Evolutionary conservation across 2,113 vertebrate species (phyloP).

Genomic region (Tragelaphus scriptus): DNA sequence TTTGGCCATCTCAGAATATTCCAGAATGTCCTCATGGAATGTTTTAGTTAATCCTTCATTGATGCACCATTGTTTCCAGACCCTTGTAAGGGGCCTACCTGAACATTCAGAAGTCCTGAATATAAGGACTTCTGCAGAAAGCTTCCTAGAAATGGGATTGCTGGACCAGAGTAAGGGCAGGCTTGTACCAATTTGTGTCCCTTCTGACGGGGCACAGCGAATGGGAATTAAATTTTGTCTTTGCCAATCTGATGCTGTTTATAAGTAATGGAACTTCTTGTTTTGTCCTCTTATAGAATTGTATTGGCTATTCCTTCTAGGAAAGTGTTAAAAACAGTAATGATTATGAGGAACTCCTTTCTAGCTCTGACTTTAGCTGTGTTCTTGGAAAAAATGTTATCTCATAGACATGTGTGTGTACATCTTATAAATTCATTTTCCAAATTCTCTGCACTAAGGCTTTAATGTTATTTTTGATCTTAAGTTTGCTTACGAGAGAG

Average conservation of each 20-base stretch:
- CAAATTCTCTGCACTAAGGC: not conserved
- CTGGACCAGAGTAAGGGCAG: not conserved
- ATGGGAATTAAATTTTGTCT: not conserved
- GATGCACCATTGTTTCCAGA: not conserved
- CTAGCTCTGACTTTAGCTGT: not conserved
- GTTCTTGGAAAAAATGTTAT: not conserved
- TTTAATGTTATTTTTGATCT: not conserved
- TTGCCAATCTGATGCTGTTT: not conserved
- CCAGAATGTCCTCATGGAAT: not conserved
- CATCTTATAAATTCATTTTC: not conserved
- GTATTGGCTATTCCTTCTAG: not conserved
- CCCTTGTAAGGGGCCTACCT: not conserved
- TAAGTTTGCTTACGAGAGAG: not conserved
- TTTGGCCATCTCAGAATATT: not conserved
- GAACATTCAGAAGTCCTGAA: not conserved
- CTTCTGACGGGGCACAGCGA: fast-evolving
- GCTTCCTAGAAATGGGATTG: not conserved
- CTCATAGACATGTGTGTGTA: not conserved
- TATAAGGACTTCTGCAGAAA: not conserved
- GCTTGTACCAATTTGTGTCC: not conserved
- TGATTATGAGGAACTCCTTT: not conserved
- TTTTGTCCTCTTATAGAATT: not conserved
- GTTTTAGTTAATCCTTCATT: not conserved
- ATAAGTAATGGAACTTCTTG: not conserved
- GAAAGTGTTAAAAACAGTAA: not conserved